Conservation (phyloP, 2,113 vertebrate genomes). For the Corythaeola cristata region DNA sequence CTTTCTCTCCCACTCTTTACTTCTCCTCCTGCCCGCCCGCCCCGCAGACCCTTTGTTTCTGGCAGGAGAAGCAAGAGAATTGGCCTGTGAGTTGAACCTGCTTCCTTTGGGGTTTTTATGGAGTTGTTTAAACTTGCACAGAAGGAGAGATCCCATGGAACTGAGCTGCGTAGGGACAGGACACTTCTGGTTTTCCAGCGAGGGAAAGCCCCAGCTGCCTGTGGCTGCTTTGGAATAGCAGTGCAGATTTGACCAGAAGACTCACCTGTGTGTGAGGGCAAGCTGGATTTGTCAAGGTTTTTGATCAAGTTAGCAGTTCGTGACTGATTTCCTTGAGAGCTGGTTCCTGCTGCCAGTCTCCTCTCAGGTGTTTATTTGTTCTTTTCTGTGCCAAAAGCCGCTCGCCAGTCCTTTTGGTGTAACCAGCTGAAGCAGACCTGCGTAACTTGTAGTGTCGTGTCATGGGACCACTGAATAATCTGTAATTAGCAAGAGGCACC, state of each 20-base stretch:
- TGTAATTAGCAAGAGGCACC: constrained; percentile 52
- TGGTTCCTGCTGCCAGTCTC: not conserved
- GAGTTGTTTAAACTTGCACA: not conserved
- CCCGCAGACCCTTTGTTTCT: not conserved
- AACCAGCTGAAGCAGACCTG: not conserved
- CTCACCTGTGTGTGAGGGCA: not conserved
- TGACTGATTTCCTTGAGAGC: not conserved
- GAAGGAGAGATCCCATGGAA: not conserved
- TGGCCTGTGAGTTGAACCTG: not conserved
- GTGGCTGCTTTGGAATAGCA: not conserved
- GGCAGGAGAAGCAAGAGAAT: not conserved
- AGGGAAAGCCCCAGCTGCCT: not conserved
- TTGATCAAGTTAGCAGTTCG: not conserved
- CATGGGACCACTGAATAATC: constrained; percentile 38
- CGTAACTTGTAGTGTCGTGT: not conserved
- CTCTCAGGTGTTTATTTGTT: not conserved
- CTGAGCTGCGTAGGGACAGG: not conserved
- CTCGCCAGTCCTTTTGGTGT: not conserved
- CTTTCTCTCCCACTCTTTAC: not conserved
- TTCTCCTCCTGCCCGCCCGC: not conserved
- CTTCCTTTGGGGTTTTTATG: not conserved
- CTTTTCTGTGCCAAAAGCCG: not conserved
- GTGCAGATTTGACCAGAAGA: not conserved
- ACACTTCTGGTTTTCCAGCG: not conserved
- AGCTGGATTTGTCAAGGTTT: not conserved